These are phyloP conservation scores for Theristus sp. DNA, from an alignment of 2,888 invertebrate genomes.

Conservation along the genomic window DNA sequence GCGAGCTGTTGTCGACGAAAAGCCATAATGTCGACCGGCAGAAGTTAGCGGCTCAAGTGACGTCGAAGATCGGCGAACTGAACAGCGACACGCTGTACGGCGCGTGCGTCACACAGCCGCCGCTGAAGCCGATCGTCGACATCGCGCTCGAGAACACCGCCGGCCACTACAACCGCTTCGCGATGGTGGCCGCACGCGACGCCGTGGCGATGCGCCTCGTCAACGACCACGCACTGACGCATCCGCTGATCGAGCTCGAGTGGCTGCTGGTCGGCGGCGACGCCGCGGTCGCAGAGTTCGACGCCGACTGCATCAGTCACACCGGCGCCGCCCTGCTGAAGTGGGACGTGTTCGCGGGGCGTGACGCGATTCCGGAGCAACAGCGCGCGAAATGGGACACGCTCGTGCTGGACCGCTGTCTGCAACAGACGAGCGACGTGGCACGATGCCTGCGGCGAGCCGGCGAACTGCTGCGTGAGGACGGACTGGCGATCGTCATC, in stretches of 20 bases:
- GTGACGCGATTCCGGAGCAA: neutral
- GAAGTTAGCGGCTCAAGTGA: too few relatives aligned
- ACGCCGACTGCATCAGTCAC: neutral
- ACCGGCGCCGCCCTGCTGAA: neutral
- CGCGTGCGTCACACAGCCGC: neutral
- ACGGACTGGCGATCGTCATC: neutral
- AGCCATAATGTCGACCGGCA: too few relatives aligned
- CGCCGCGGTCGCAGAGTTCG: too few relatives aligned
- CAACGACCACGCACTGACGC: neutral
- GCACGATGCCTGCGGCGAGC: neutral
- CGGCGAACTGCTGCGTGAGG: neutral
- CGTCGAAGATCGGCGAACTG: too few relatives aligned
- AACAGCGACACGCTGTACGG: neutral
- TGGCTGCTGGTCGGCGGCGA: neutral
- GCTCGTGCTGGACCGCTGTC: neutral
- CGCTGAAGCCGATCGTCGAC: neutral
- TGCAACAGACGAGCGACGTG: neutral
- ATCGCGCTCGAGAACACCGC: neutral
- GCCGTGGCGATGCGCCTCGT: neutral
- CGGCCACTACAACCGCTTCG: neutral
- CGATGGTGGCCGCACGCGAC: neutral
- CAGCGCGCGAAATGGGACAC: neutral
- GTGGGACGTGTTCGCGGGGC: neutral
- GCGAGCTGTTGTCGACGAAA: too few relatives aligned
- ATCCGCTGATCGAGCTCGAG: neutral